A percentile compares a stretch with the other conserved stretches of the same genome.
Evolutionary conservation across 53 echinoderm and acorn worm species (phyloP).

Genomic region (Crossaster papposus): DNA sequence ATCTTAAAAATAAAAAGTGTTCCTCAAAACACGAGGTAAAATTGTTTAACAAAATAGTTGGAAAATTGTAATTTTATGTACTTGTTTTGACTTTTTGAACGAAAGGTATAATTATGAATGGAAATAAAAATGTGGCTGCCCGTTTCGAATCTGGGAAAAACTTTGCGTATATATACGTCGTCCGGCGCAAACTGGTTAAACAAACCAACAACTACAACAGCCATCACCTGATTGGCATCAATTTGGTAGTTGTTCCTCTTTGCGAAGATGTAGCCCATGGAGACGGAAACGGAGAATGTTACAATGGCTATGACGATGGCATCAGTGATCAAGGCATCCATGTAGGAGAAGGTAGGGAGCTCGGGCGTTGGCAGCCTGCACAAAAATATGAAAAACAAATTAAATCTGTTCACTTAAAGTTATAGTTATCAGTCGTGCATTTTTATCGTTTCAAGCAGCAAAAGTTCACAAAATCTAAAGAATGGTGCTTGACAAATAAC

Average conservation of each 20-base stretch:
- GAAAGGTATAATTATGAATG: too few relatives aligned
- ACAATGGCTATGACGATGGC: slow-evolving; percentile 91
- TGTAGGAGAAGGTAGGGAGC: slow-evolving; percentile 66
- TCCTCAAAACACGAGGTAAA: too few relatives aligned
- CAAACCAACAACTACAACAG: background rate
- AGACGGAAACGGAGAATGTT: slow-evolving; percentile 85
- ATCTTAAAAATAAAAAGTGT: too few relatives aligned
- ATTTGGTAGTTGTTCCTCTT: slow-evolving; percentile 92
- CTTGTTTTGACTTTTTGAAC: too few relatives aligned
- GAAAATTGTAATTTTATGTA: too few relatives aligned
- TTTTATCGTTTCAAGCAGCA: too few relatives aligned
- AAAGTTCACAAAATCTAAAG: too few relatives aligned
- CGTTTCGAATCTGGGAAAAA: too few relatives aligned
- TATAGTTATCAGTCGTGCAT: too few relatives aligned
- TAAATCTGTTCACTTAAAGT: background rate
- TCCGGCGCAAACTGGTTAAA: background rate
- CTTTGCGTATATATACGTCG: background rate
- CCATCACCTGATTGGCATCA: slow-evolving; percentile 84
- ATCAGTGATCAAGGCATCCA: slow-evolving; percentile 69
- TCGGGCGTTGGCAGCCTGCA: slow-evolving; percentile 71
- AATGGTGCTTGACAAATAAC: too few relatives aligned
- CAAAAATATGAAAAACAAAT: background rate
- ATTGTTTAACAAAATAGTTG: too few relatives aligned
- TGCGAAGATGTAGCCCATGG: slow-evolving; percentile 87
- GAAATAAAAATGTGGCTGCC: too few relatives aligned